Percentiles rank a stretch among this genome's conserved stretches.
Evolutionary conservation across 2,797 vertebrate genomes (phyloP).

Genomic region (Antrozous pallidus): DNA sequence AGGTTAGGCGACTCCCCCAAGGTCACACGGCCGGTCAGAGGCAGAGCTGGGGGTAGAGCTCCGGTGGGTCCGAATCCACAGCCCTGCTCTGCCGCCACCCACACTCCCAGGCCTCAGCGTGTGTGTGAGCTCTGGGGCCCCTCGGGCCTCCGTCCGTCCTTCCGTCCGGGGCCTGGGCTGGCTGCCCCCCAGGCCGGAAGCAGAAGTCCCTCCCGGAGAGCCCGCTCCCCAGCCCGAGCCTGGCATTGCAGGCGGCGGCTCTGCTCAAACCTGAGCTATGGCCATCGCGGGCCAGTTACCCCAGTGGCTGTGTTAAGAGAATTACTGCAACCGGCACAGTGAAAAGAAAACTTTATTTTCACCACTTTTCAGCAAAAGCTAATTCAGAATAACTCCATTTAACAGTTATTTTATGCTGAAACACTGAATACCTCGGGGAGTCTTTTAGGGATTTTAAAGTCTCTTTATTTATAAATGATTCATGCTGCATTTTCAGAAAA

Average conservation of each 20-base stretch:
- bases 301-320: conserved; percentile 85
- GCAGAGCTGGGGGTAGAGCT: too few relatives aligned
- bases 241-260: conserved; percentile 78
- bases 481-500: conserved; percentile 90
- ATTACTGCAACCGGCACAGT: conserved; percentile 84
- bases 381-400: conserved; percentile 90
- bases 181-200: conserved; percentile 58
- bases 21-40: background rate
- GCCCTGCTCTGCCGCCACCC: too few relatives aligned
- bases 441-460: conserved; percentile 91
- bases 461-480: conserved; percentile 92
- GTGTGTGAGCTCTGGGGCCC: conserved; percentile 53
- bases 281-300: conserved; percentile 85
- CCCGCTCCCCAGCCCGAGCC: conserved; percentile 69
- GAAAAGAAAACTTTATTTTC: conserved; percentile 88
- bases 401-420: conserved; percentile 90
- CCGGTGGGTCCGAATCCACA: background rate
- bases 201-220: conserved; percentile 73
- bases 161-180: conserved; percentile 61
- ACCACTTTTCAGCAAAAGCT: conserved; percentile 89
- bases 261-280: conserved; percentile 85
- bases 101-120: background rate
- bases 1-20: background rate
- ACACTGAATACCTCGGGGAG: conserved; percentile 87
- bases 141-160: conserved; percentile 71